phyloP scores from a whole-genome alignment of 2,113 vertebrate species.

The Anhinga rufa region DNA sequence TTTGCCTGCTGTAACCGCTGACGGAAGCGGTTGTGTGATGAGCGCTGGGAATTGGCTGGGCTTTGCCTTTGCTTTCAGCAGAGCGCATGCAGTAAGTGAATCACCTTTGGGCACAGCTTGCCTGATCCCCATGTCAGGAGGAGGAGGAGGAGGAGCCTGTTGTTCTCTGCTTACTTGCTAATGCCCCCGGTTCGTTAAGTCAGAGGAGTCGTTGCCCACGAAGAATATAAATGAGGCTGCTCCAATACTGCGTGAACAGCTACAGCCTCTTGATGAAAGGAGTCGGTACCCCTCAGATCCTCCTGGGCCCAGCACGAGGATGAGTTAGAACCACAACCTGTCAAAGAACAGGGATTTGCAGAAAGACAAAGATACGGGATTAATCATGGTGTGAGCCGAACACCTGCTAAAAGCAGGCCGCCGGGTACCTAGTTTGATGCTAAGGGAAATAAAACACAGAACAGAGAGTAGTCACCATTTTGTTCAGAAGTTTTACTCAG shows the following conservation, averaged over 20 bases:
- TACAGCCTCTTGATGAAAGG: no score
- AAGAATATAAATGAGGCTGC: neutral
- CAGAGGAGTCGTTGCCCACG: neutral
- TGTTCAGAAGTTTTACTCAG: neutral
- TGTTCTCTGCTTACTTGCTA: accelerated
- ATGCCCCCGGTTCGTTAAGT: no score
- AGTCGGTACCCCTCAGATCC: no score
- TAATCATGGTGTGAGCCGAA: neutral
- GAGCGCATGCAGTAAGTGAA: neutral
- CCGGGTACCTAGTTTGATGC: accelerated
- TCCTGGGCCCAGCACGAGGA: neutral
- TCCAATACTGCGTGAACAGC: neutral
- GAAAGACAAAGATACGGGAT: neutral
- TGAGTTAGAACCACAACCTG: neutral
- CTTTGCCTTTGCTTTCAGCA: neutral
- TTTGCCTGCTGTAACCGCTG: accelerated
- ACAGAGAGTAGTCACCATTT: neutral
- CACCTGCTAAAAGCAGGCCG: neutral
- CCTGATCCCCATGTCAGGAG: accelerated
- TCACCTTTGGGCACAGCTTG: accelerated
- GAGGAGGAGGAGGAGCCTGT: accelerated
- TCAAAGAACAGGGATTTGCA: neutral
- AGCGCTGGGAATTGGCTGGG: accelerated
- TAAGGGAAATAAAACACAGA: neutral
- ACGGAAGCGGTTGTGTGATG: accelerated